Evolutionary conservation across 1,140 invertebrate genomes (phyloP), one percentile per base, ranked within the genome.

Genomic region (Oryctes rhinoceros): DNA sequence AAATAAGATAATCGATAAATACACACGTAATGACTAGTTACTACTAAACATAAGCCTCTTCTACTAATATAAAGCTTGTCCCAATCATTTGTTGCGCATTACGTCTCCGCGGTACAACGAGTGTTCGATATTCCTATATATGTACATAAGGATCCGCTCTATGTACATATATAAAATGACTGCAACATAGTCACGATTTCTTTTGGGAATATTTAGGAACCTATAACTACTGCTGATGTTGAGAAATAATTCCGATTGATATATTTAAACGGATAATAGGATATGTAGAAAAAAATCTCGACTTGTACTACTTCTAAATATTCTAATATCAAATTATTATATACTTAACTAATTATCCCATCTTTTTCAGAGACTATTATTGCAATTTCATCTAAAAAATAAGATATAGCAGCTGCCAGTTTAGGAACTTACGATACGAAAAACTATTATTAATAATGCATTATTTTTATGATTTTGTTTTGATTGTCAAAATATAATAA

Each of bases 401-500:
- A 62, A 62, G 53, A 62, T 62, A 62, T 24, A 24, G 65, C 65
- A 67, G 65, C 65, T 67, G 65, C 20, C 65, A 24, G 65, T 35
- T 67, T 67, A 67, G 65, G 65, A 67, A 67, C 65, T 67, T 20
- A n/a, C n/a, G 9, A 35, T 67, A 67, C 30, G 49, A 18, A 24
- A 15, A 67, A 62, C 3, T 62, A 62, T 62, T 18, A 62, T 62
- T 62, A 62, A 62, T 62, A 62, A 62, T 62, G 20, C 53, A 20
- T 62, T 62, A 44, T 10, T 15, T 20, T 62, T 62, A 20, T 62
- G 53, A 62, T 7, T 44, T 44, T 44, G 39, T 24, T 24, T 18
- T 67, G 65, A 67, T 67, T 67, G 65, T 67, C 65, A 18, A 67
- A 67, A 67, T 53, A 53, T 11, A 30, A 62, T 62, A 62, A 62